Conservation (phyloP, 2,797 vertebrate genomes). For the Lates japonicus region DNA sequence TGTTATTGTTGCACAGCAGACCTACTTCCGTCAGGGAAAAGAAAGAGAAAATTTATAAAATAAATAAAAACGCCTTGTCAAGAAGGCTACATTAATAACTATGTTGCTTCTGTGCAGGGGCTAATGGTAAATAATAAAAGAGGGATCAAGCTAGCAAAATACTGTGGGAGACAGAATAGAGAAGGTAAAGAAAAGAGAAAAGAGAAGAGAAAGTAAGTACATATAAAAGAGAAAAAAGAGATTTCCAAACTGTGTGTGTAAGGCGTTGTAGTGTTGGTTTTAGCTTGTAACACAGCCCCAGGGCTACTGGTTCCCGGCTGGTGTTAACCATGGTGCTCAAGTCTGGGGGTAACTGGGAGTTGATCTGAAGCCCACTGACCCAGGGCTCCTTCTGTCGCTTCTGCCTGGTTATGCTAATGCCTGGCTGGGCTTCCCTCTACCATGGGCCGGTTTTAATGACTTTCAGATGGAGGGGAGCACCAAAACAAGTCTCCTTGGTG, state of each 20-base stretch:
- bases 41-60: slow-evolving; percentile 31
- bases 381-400: slow-evolving; percentile 42
- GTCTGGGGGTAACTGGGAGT: slow-evolving; percentile 50
- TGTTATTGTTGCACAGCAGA: slow-evolving; percentile 3
- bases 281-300: slow-evolving; percentile 55
- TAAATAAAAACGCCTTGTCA: slow-evolving; percentile 30
- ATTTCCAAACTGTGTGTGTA: slow-evolving; percentile 13
- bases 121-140: slow-evolving; percentile 54
- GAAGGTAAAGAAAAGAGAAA: slow-evolving; percentile 1
- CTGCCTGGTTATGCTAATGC: slow-evolving; percentile 60
- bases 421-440: slow-evolving; percentile 63
- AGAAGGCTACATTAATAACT: slow-evolving; percentile 46
- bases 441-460: slow-evolving; percentile 58
- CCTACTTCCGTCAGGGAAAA: slow-evolving; percentile 13
- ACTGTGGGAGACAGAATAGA: slow-evolving; percentile 7
- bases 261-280: slow-evolving; percentile 45
- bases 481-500: slow-evolving; percentile 63
- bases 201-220: slow-evolving; percentile 16
- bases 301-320: slow-evolving; percentile 52
- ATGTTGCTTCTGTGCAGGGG: slow-evolving; percentile 30
- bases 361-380: slow-evolving; percentile 73
- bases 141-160: slow-evolving; percentile 59
- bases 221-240: slow-evolving; percentile 8
- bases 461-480: slow-evolving; percentile 58
- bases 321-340: slow-evolving; percentile 53